Percentiles rank a stretch among this genome's conserved stretches.
phyloP scores from a whole-genome alignment of 1,140 invertebrate genomes.

The Aleiodes sp. region DNA sequence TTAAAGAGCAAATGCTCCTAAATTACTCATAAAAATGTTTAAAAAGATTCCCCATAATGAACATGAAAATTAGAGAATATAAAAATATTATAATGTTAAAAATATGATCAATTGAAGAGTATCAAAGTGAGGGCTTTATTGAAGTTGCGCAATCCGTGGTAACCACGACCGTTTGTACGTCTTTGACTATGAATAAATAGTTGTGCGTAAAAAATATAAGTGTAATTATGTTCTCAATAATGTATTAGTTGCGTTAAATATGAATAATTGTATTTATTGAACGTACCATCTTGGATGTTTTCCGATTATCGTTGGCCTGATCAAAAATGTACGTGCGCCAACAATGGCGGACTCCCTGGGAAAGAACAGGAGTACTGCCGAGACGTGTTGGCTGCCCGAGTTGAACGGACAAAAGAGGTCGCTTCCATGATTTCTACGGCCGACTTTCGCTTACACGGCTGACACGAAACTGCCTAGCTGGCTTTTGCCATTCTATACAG shows the following conservation, averaged over 20 bases:
- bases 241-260: not conserved
- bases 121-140: conserved; percentile 13
- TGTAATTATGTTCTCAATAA: conserved; percentile 1
- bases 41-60: not conserved
- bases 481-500: no score
- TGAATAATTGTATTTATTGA: conserved; percentile 49
- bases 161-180: conserved; percentile 43
- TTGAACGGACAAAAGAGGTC: not conserved
- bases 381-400: conserved; percentile 7
- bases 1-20: no score
- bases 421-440: not conserved
- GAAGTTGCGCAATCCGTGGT: conserved; percentile 62
- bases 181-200: conserved; percentile 28
- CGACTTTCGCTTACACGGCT: conserved; percentile 4
- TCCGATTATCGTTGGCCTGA: conserved; percentile 75
- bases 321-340: conserved; percentile 80
- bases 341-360: conserved; percentile 81
- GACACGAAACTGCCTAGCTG: no score
- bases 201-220: conserved; percentile 52
- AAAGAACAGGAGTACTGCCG: conserved; percentile 55
- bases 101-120: not conserved
- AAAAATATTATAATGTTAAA: not conserved
- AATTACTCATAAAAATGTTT: not conserved
- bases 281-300: conserved; percentile 90
- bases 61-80: no score